Percentiles rank a stretch among this genome's conserved stretches.
Evolutionary conservation across 2,113 vertebrate genomes (phyloP).

Genomic region (Mellivora capensis): DNA sequence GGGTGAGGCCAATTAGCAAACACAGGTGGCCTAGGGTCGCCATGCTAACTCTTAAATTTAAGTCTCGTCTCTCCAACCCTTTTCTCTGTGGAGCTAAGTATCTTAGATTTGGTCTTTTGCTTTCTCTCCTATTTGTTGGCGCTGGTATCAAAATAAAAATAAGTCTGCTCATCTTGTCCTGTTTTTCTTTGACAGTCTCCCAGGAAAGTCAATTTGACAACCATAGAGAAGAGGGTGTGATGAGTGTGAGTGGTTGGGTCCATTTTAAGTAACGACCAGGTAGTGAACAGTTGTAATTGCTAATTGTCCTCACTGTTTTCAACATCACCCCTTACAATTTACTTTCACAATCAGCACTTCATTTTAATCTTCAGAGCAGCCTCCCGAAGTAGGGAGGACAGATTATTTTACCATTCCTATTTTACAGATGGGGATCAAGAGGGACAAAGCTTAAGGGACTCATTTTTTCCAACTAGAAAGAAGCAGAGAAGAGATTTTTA

Average conservation of each 20-base stretch:
- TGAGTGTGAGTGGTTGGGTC: background rate
- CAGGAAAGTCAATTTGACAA: background rate
- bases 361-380: background rate
- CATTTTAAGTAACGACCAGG: background rate
- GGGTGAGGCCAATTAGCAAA: background rate
- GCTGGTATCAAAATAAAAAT: background rate
- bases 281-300: background rate
- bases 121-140: background rate
- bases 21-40: background rate
- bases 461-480: background rate
- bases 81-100: background rate
- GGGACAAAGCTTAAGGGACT: background rate
- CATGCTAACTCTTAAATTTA: background rate
- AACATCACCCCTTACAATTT: background rate
- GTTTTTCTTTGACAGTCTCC: background rate
- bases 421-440: background rate
- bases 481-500: background rate
- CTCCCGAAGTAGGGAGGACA: background rate
- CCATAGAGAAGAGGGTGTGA: background rate
- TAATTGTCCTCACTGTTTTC: background rate
- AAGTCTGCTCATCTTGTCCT: background rate
- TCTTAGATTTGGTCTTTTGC: background rate
- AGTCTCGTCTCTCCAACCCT: background rate
- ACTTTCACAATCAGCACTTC: background rate
- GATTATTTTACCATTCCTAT: background rate